Evolutionary conservation across 2,113 vertebrate species (phyloP), one percentile per base, ranked within the genome.

Genomic region (Hiodon tergisus): DNA sequence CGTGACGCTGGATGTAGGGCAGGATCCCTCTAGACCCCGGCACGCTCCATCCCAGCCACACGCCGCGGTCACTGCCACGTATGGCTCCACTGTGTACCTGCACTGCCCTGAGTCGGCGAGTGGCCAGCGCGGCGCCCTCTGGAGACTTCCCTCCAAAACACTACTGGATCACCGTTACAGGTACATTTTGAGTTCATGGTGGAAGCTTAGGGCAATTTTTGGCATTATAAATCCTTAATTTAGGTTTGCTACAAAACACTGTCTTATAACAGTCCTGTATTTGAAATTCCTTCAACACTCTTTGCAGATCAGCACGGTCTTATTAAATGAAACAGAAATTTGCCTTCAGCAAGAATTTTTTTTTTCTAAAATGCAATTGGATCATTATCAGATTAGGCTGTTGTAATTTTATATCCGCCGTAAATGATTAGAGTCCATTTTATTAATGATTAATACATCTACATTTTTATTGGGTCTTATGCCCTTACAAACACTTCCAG

Each of bases 61-160:
- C 76, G 78, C 31, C 31, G 31, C 78, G 54, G 84, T 92, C 69
- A 86, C 86, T n/a, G 91, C 90, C 6, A 88, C 88, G 86, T 90
- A 91, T 1, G 89, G 90, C 48, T 90, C 90, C 48, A 88, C 87
- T 46, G 88, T 92, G 51, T 92, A 86, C 79, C 83, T 93, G 31
- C 89, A 92, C 79, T 92, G 91, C 77, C 88, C 89, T 10, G 88
- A 89, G 80, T 92, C 90, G 10, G 84, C 77, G 0, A 78, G 76
- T 47, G 88, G 86, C 5, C 65, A 73, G 47, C 83, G 81, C 74
- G 88, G 89, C 4, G 89, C 90, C 0, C 55, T 88, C 16, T 93
- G 91, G 91, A 89, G 86, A 17, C 78, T 93, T 0, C 90, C 91
- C 8, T 91, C 91, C 67, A 91, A 85, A 76, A 83, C 67, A 5